Evolutionary conservation across 2,797 vertebrate genomes (phyloP).

Genomic region (Lepilemur ruficaudatus): DNA sequence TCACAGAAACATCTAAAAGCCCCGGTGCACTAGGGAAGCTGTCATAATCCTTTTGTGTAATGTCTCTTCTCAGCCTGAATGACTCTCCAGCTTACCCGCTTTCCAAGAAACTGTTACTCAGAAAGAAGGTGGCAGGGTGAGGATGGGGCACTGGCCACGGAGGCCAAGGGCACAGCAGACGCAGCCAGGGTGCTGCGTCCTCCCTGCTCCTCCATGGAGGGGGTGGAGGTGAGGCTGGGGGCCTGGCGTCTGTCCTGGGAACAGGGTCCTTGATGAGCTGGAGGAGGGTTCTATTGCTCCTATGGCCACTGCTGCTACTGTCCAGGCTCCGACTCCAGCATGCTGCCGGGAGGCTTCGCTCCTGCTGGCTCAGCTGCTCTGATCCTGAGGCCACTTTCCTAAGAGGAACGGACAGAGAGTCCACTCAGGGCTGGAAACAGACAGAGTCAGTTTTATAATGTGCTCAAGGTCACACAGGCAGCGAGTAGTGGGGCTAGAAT

Average conservation of each 20-base stretch:
- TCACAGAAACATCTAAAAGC: slow-evolving; percentile 1
- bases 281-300: background rate
- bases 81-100: slow-evolving; percentile 3
- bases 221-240: background rate
- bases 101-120: background rate
- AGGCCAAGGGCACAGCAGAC: background rate
- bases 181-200: accelerated
- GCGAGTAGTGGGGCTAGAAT: background rate
- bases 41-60: background rate
- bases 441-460: background rate
- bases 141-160: background rate
- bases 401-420: background rate
- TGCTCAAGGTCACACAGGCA: background rate
- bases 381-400: background rate
- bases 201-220: background rate
- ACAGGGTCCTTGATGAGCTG: background rate
- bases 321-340: background rate
- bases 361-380: background rate
- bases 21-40: background rate
- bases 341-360: background rate
- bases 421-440: accelerated
- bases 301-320: accelerated
- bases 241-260: background rate
- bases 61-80: background rate
- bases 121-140: background rate